These are phyloP conservation scores for Argyrosomus regius DNA, from an alignment of 2,797 vertebrate species.

Conservation along the genomic window DNA sequence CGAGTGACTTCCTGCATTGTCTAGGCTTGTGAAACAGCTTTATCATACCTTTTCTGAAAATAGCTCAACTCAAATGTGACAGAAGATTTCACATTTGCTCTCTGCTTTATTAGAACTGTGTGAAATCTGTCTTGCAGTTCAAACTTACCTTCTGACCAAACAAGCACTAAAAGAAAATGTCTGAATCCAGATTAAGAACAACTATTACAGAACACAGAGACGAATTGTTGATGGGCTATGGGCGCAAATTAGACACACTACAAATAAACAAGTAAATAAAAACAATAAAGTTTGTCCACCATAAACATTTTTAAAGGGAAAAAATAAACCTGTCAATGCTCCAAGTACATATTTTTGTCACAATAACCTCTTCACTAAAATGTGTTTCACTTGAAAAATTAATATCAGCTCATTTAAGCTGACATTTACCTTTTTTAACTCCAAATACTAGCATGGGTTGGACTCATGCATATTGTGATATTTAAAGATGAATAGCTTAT, in stretches of 20 bases:
- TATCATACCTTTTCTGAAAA: background rate
- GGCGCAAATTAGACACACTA: background rate
- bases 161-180: background rate
- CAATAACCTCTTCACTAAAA: background rate
- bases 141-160: background rate
- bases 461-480: background rate
- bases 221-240: background rate
- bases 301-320: too few relatives aligned
- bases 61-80: background rate
- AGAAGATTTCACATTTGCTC: background rate
- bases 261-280: too few relatives aligned
- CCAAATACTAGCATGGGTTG: background rate
- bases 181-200: background rate
- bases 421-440: background rate
- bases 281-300: too few relatives aligned
- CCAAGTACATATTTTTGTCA: background rate
- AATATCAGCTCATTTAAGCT: background rate
- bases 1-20: background rate
- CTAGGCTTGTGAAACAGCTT: background rate
- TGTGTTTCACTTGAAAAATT: background rate
- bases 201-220: background rate
- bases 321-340: too few relatives aligned
- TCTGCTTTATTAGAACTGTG: background rate
- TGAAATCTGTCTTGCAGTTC: background rate
- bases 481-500: slow-evolving; percentile 27